A percentile compares a stretch with the other conserved stretches of the same genome.
Evolutionary conservation across 2,888 invertebrate genomes (phyloP).

Genomic region (Caenorhabditis parvicauda): DNA sequence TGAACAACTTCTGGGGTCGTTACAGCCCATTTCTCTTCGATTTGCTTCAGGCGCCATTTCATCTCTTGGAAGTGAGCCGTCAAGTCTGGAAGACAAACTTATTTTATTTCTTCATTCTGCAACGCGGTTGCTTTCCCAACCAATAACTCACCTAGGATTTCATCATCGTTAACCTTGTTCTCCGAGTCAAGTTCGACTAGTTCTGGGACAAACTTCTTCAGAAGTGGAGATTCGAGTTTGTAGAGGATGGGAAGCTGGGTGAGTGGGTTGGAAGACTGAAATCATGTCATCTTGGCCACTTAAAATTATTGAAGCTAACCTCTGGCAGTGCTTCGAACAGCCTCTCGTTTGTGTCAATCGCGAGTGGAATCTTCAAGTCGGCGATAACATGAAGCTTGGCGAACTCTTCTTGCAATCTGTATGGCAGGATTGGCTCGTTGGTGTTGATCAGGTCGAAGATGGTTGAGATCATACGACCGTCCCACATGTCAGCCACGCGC

Average conservation of each 20-base stretch:
- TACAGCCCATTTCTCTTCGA: conserved; percentile 48
- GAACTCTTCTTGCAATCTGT: conserved; percentile 56
- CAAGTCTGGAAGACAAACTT: conserved; percentile 25
- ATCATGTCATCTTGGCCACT: not conserved
- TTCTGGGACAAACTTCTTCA: conserved; percentile 50
- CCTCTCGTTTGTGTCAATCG: conserved; percentile 52
- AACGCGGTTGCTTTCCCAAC: too few relatives aligned
- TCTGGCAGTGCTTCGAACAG: conserved; percentile 47
- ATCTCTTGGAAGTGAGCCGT: conserved; percentile 36
- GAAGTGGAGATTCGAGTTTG: conserved; percentile 35
- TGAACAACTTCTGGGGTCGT: conserved; percentile 44
- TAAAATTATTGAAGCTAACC: not conserved
- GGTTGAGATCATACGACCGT: conserved; percentile 54
- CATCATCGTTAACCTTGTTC: conserved; percentile 29
- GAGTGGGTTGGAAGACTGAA: conserved; percentile 27
- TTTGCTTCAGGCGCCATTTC: conserved; percentile 48
- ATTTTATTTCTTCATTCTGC: not conserved
- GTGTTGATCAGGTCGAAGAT: conserved; percentile 43
- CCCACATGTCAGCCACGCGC: conserved; percentile 54
- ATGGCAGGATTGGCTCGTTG: conserved; percentile 49
- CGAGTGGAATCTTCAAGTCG: conserved; percentile 47
- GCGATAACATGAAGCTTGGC: conserved; percentile 46
- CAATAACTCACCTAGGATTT: conserved; percentile 19
- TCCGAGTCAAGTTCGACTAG: conserved; percentile 24
- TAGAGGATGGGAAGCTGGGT: conserved; percentile 38